Evolutionary conservation across 2,797 vertebrate species (phyloP), one percentile per base, ranked within the genome.

Genomic region (Smutsia temminckii): DNA sequence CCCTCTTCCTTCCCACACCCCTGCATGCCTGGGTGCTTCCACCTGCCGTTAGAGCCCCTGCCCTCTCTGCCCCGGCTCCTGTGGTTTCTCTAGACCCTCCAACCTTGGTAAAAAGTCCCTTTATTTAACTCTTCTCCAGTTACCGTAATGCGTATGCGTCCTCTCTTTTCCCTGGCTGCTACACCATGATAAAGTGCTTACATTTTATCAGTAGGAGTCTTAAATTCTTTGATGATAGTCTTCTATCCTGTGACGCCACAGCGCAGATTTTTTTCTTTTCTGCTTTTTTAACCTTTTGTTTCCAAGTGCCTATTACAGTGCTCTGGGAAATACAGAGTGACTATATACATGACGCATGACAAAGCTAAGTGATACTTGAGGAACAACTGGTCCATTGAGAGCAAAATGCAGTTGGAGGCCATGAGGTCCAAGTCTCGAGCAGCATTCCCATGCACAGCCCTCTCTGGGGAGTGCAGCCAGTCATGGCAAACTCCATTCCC

Each of bases 391-490:
- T 51, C 95, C 51, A 13, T 4, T 77, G 88, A 94, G 63, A 95
- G 46, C 46, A 46, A 85, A 85, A 51, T 85, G 81, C 63, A 66
- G 46, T 68, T 6, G 32, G 42, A 94, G 94, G 86, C 89, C 75
- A 42, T 55, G 55, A 74, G 88, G 94, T 96, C 93, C 92, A 96
- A 87, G 59, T 79, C 40, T 5, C 6, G 1, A 75, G 59, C 71
- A 64, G 53, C 49, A 40, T 96, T 97, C 94, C 79, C 95, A 95
- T 8, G 75, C 75, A 87, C 71, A 74, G 0, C 18, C 74, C 42
- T 93, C 95, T 88, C 95, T 74, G 85, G 94, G 91, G 91, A 94
- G 55, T 7, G 18, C 37, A 40, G 75, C 20, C 84, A 78, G 57
- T 29, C 37, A 5, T 63, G 59, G 81, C 46, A 40, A 81, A 32